Percentiles rank a stretch among this genome's conserved stretches.
Evolutionary conservation across 2,888 invertebrate species (phyloP).

Genomic region (Nebria brevicollis): DNA sequence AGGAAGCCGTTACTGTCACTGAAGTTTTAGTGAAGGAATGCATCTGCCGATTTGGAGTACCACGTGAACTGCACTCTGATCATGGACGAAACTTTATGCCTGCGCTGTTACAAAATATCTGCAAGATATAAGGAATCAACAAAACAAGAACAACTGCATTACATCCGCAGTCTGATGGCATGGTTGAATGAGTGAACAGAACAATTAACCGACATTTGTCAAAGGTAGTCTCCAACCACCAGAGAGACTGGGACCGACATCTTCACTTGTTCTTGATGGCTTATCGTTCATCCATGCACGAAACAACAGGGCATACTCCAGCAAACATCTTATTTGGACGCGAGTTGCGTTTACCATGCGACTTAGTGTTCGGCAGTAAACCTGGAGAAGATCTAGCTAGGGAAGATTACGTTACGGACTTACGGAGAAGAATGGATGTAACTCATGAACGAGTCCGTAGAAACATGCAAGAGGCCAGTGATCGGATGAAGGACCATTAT

Average conservation of each 20-base stretch:
- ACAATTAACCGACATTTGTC: slow-evolving; percentile 14
- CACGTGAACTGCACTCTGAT: slow-evolving; percentile 50
- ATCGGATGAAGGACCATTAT: too few species aligned
- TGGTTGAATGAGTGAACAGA: slow-evolving; percentile 26
- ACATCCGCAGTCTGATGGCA: slow-evolving; percentile 18
- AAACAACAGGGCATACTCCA: slow-evolving; percentile 27
- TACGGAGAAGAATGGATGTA: too few species aligned
- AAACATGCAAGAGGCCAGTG: too few species aligned
- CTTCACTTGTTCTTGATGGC: slow-evolving; percentile 46
- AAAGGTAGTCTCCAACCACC: slow-evolving; percentile 17
- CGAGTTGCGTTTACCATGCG: slow-evolving; percentile 11
- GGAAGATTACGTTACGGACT: too few species aligned
- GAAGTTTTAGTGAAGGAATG: too few species aligned
- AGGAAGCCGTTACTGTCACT: slow-evolving; percentile 44
- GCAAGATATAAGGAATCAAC: slow-evolving; percentile 48
- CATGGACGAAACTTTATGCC: slow-evolving; percentile 54
- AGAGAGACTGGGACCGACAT: slow-evolving; percentile 26
- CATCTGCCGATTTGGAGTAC: too few species aligned
- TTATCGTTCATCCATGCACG: slow-evolving; percentile 27
- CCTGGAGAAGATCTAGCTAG: too few species aligned
- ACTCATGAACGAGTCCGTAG: too few species aligned
- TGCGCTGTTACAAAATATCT: slow-evolving; percentile 50
- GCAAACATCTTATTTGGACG: slow-evolving; percentile 8
- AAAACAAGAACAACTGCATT: slow-evolving; percentile 51
- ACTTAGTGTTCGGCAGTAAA: not conserved